phyloP scores from a whole-genome alignment of 2,797 vertebrate genomes.

The Parauchenoglanis ngamensis region DNA sequence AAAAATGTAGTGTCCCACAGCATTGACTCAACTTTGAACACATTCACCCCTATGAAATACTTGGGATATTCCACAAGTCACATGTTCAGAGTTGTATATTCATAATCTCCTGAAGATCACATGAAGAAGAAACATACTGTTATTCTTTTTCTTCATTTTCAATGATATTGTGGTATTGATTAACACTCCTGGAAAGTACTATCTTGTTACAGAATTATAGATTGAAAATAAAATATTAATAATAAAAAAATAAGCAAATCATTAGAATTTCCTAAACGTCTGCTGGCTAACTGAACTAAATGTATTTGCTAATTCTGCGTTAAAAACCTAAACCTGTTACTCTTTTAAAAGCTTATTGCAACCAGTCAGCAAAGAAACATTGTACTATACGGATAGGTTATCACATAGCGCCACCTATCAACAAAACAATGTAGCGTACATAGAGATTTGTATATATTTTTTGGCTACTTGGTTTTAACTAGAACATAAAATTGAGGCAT shows the following conservation, averaged over 20 bases:
- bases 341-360: neutral
- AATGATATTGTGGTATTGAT: neutral
- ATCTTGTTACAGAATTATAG: neutral
- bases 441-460: neutral
- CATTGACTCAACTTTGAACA: neutral
- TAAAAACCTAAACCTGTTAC: neutral
- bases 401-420: constrained; percentile 39
- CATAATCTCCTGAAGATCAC: neutral
- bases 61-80: neutral
- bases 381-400: neutral
- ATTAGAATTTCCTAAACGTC: neutral
- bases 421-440: neutral
- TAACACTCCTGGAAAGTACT: neutral
- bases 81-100: neutral
- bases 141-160: neutral
- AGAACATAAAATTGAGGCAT: neutral
- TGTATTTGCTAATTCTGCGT: neutral
- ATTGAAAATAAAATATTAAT: neutral
- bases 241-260: neutral
- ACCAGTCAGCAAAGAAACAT: neutral
- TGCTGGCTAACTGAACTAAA: too few relatives aligned
- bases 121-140: neutral
- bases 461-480: neutral
- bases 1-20: neutral
- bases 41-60: neutral